Evolutionary conservation across 1,140 invertebrate species (phyloP), one percentile per base, ranked within the genome.

Genomic region (Macrobrachium rosenbergii): DNA sequence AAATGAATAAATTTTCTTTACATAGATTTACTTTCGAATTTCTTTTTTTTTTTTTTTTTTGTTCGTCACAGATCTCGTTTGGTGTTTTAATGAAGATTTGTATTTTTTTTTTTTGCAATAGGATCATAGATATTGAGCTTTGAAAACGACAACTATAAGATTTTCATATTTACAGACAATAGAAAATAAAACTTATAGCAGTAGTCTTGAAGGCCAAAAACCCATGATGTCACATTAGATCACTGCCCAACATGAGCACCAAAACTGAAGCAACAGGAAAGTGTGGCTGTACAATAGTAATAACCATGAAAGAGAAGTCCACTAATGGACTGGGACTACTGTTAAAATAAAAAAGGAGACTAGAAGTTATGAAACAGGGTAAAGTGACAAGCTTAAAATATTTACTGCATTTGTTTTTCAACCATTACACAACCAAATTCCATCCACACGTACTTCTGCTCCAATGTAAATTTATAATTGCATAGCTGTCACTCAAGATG

Each of bases 161-260:
- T 72, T 72, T 72, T 72, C 69, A 23, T 72, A 72, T 72, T 72
- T 72, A 72, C 69, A 72, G 37, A 72, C 37, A 72, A 72, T n/a
- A 43, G 23, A 72, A 72, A 72, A 72, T 72, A 72, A 72, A 43
- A 43, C 69, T 72, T 72, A 72, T 72, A 72, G 69, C 23, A 72
- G 69, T 72, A 72, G 69, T 72, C 37, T 28, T 72, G 21, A 72
- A 72, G 37, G 69, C 69, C 37, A 43, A 43, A 28, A 72, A 72
- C 37, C 69, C 23, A 72, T 72, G 69, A 72, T 72, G 69, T 17
- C 21, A 37, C 28, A 52, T 52, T 52, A 52, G 85, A 60, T 87
- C 85, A 81, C 85, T 87, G 85, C 85, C 83, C 79, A 87, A 87
- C 78, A 87, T 73, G 81, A 81, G 85, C 85, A 87, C 85, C 69